A percentile compares a stretch with the other conserved stretches of the same genome.
Conservation (phyloP, 2,888 invertebrate species). For the Pemphredon lugubris region DNA sequence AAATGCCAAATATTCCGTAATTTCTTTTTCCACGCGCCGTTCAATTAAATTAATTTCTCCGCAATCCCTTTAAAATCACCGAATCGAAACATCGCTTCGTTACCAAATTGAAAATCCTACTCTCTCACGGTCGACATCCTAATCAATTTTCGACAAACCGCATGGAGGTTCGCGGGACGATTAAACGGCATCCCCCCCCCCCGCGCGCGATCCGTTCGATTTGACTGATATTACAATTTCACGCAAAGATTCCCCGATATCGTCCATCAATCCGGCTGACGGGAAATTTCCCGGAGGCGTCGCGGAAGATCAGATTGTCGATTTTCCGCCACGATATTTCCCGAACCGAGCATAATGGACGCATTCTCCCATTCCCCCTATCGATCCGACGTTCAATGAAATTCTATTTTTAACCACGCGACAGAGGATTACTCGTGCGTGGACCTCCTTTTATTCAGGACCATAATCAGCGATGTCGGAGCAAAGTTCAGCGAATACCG, state of each 20-base stretch:
- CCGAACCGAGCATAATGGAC: conserved; percentile 16
- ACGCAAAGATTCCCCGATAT: neutral
- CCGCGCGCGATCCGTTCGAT: too few relatives aligned
- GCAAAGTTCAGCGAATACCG: neutral
- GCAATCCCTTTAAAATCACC: too few relatives aligned
- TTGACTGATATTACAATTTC: too few relatives aligned
- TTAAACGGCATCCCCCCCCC: too few relatives aligned
- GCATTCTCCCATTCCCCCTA: conserved; percentile 39
- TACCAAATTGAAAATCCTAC: too few relatives aligned
- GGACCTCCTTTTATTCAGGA: conserved; percentile 5
- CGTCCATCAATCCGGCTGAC: neutral
- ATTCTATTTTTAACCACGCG: conserved; percentile 36
- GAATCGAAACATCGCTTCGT: too few relatives aligned
- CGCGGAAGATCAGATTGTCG: neutral
- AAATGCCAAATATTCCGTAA: too few relatives aligned
- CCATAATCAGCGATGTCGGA: conserved; percentile 1
- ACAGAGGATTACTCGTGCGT: neutral
- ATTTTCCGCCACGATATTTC: neutral
- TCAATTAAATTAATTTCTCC: too few relatives aligned
- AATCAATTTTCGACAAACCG: too few relatives aligned
- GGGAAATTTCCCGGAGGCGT: neutral
- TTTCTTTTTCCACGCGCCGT: too few relatives aligned
- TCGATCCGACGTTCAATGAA: conserved; percentile 42
- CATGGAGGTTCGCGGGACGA: too few relatives aligned
- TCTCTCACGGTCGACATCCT: too few relatives aligned